These are phyloP conservation scores for Oxytorus armatus DNA, from an alignment of 2,888 invertebrate genomes.

Conservation along the genomic window DNA sequence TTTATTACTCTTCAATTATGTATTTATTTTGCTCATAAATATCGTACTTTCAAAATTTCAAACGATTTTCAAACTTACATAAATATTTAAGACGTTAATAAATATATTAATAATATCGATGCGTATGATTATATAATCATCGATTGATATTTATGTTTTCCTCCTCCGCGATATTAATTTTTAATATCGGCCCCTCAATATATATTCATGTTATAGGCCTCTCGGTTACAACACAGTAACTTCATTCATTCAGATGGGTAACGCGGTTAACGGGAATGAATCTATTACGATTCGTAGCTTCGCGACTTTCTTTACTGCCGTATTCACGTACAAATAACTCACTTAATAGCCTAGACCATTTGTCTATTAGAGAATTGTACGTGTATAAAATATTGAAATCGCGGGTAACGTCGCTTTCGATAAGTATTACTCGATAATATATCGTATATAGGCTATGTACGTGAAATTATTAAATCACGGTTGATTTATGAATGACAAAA, in stretches of 20 bases:
- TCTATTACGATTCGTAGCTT: constrained; percentile 62
- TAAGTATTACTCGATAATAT: constrained; percentile 1
- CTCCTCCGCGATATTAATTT: constrained; percentile 16
- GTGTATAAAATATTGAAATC: constrained; percentile 16
- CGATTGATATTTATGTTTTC: constrained; percentile 8
- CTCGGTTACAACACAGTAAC: constrained; percentile 72
- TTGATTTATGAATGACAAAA: not conserved
- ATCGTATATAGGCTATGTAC: not conserved
- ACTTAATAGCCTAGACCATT: constrained; percentile 58
- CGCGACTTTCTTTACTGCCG: constrained; percentile 66
- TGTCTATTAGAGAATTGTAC: constrained; percentile 44
- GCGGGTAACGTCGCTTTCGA: not conserved
- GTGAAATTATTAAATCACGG: constrained; percentile 7
- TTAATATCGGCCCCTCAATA: constrained; percentile 35
- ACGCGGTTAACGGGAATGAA: constrained; percentile 72
- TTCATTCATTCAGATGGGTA: constrained; percentile 76
- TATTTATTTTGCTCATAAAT: too few species aligned
- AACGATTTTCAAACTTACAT: too few species aligned
- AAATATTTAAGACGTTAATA: not conserved
- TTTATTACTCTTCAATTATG: too few species aligned
- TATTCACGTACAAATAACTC: constrained; percentile 59
- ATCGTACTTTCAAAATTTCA: not conserved
- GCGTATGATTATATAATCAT: constrained; percentile 7
- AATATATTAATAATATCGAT: not conserved
- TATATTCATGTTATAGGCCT: constrained; percentile 41